A percentile compares a stretch with the other conserved stretches of the same genome.
Conservation (phyloP, 2,113 vertebrate genomes). For the Cyanistes caeruleus region DNA sequence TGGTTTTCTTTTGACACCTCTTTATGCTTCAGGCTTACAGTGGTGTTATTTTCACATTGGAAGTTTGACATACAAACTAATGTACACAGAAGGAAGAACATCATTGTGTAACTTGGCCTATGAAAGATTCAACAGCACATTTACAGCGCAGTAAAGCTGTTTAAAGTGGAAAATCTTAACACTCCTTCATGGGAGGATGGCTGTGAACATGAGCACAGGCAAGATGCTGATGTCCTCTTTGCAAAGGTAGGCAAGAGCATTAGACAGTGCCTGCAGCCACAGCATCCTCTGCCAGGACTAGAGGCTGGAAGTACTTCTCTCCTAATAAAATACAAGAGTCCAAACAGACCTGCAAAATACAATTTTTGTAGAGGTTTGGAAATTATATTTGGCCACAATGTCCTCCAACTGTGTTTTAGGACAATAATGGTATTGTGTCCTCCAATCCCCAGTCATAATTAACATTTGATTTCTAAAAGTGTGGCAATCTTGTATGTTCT, state of each 20-base stretch:
- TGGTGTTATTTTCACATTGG: not conserved
- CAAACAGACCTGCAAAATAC: not conserved
- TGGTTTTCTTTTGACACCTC: not conserved
- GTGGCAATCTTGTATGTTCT: constrained; percentile 46
- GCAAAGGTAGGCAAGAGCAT: not conserved
- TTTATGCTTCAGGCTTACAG: not conserved
- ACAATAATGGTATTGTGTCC: not conserved
- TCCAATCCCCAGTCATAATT: constrained; percentile 31
- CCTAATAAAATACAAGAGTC: not conserved
- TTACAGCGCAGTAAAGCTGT: not conserved
- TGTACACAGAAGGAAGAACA: not conserved
- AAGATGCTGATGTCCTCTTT: not conserved
- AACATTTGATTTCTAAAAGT: constrained; percentile 53
- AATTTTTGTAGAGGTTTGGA: not conserved
- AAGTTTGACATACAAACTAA: not conserved
- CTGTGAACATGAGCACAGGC: not conserved
- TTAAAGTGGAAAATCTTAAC: not conserved
- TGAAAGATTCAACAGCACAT: not conserved
- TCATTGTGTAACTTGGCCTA: not conserved
- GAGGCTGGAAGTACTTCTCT: not conserved
- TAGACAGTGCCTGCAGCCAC: not conserved
- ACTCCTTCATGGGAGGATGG: not conserved
- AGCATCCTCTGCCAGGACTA: not conserved
- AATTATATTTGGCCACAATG: not conserved
- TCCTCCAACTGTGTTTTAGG: too few species aligned